phyloP scores from a whole-genome alignment of 2,797 vertebrate species.

The Muraenolepis orangiensis region DNA sequence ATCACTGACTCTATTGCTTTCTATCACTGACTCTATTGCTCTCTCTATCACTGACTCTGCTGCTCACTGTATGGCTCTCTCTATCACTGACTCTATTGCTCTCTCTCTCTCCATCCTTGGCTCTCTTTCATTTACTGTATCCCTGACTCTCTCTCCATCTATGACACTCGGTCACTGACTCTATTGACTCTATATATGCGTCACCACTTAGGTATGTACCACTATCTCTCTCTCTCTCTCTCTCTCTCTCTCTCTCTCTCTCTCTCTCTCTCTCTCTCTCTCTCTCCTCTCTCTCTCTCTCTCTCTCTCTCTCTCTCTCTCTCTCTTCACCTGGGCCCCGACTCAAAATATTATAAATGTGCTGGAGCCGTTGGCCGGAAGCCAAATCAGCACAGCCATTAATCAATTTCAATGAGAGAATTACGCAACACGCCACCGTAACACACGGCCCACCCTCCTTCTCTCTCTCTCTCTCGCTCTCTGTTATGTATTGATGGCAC shows the following conservation, averaged over 20 bases:
- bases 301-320: neutral
- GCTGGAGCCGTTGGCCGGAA: neutral
- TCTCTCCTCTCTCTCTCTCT: too few relatives aligned
- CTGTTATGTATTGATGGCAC: neutral
- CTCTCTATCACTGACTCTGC: neutral
- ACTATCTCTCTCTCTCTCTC: too few relatives aligned
- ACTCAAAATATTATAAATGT: neutral
- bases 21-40: neutral
- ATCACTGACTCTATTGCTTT: slow-evolving; percentile 45
- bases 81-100: too few relatives aligned
- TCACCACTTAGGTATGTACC: too few relatives aligned
- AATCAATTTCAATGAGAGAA: slow-evolving; percentile 9
- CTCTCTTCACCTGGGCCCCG: slow-evolving; percentile 2
- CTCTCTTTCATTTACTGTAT: too few relatives aligned
- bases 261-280: neutral
- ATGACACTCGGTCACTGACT: too few relatives aligned
- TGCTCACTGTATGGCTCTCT: neutral
- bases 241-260: neutral
- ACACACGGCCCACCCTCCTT: neutral
- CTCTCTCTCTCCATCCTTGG: too few relatives aligned
- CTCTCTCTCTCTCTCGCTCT: neutral
- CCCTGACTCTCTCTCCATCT: too few relatives aligned
- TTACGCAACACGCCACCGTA: neutral
- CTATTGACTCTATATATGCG: too few relatives aligned
- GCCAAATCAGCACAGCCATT: neutral